Evolutionary conservation across 1,140 invertebrate species (phyloP).

Genomic region (Achatina immaculata): DNA sequence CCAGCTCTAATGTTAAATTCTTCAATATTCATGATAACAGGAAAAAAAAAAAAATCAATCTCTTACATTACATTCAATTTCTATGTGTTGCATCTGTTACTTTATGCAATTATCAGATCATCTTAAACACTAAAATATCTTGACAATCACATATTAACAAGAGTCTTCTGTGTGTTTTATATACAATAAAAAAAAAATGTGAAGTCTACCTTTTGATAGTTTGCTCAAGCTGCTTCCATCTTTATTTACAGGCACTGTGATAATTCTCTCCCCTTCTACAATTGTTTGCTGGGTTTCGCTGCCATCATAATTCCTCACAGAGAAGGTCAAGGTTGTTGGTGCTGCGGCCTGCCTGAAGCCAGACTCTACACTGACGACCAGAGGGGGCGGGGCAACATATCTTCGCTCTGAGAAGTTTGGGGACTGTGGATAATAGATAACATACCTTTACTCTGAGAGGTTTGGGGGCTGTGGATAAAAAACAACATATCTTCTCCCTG

Average conservation of each 20-base stretch:
- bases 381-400: conserved; percentile 55
- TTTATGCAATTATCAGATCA: too few relatives aligned
- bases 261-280: conserved; percentile 51
- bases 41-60: too few relatives aligned
- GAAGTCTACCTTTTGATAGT: background rate
- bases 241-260: conserved; percentile 49
- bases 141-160: too few relatives aligned
- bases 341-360: conserved; percentile 58
- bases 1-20: too few relatives aligned
- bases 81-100: too few relatives aligned
- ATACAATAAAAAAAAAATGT: too few relatives aligned
- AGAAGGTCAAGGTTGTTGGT: conserved; percentile 58
- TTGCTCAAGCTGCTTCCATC: conserved; percentile 44
- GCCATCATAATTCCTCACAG: conserved; percentile 67
- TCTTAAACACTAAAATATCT: too few relatives aligned
- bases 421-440: background rate
- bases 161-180: too few relatives aligned
- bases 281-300: conserved; percentile 61
- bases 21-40: too few relatives aligned
- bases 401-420: conserved; percentile 23
- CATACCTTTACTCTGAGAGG: conserved; percentile 1
- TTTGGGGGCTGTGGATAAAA: too few relatives aligned
- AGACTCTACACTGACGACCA: conserved; percentile 62
- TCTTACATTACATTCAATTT: too few relatives aligned
- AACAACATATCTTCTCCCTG: background rate